Evolutionary conservation across 2,797 vertebrate species (phyloP).

Genomic region (Buphagus erythrorhynchus): DNA sequence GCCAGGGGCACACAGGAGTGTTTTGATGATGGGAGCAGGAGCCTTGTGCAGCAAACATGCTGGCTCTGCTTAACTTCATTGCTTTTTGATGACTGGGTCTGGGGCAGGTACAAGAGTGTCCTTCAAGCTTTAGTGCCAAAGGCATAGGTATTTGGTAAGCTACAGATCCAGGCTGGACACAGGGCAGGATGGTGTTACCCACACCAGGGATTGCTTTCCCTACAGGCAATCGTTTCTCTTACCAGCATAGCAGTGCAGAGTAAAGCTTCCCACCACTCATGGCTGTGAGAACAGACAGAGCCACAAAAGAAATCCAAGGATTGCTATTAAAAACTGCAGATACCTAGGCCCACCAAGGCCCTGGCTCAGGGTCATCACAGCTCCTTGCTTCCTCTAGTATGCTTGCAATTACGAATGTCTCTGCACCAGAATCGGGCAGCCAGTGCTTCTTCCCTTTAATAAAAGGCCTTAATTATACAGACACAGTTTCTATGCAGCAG

Average conservation of each 20-base stretch:
- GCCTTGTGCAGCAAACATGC: neutral
- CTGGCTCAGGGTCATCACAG: neutral
- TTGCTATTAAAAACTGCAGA: neutral
- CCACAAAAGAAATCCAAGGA: neutral
- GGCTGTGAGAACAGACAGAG: neutral
- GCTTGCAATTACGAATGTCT: neutral
- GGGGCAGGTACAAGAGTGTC: neutral
- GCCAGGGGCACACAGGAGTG: neutral
- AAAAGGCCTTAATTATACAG: constrained; percentile 11
- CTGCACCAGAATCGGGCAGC: neutral
- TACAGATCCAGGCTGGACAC: neutral
- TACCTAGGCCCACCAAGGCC: neutral
- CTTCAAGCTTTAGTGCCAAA: neutral
- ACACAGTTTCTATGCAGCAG: neutral
- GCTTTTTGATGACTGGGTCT: neutral
- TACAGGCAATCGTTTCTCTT: neutral
- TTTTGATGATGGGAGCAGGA: neutral
- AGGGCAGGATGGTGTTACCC: neutral
- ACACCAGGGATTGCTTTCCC: neutral
- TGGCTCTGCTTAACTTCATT: neutral
- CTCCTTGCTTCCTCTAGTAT: neutral
- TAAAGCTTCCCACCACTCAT: neutral
- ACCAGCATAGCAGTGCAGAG: accelerated
- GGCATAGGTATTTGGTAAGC: neutral
- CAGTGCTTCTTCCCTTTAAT: neutral